Base-by-base conservation (phyloP, 2,888 invertebrate genomes). In the Aricia artaxerxes region DNA sequence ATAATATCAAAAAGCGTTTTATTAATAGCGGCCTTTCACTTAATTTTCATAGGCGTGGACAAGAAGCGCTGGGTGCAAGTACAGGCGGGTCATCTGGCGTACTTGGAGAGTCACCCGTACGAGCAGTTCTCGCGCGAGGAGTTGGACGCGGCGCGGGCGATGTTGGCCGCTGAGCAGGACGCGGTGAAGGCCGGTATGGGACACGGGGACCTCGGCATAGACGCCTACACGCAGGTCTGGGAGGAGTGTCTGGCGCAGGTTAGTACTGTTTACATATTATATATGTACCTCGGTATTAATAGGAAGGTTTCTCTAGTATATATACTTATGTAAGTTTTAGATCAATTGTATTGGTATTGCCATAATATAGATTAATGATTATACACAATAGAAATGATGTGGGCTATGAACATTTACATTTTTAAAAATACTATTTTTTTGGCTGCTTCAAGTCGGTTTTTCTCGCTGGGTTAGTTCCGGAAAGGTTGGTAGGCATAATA, bases 181-280 rank as follows among this genome's bases (percentile, higher is more conserved):
- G 95, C 97, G 1, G 99, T 99, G 0, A 97, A 97, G 87, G 96
- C 96, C 80, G 99, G 98, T 73, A 99, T 99, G 99, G 97, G 97
- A 0, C 99, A 99, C 87, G 99, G 99, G 0, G 99, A 99, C 61
- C 95, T 99, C 75, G 97, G 98, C 1, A 92, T 98, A 76, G 99
- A 99, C 83, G 97, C 98, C 0, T 99, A 98, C 88, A 97, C 97
- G 11, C 98, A 99, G 93, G 99, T 99, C 72, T 99, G 99, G 99
- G 98, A 99, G 88, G 99, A 99, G 92, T 99, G 99, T 90, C 95
- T 99, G 78, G 96, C 97, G 0, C 98, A 99, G 95, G 98, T 97
- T 76, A 7, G 72, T 69, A 24, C 24, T 57, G 9, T n/a, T 16
- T 72, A 31, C 1, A 9, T 24, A 24, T 24, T 24, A 24, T 24